Evolutionary conservation across 2,797 vertebrate genomes (phyloP).

Genomic region (Phalloptychus januarius): DNA sequence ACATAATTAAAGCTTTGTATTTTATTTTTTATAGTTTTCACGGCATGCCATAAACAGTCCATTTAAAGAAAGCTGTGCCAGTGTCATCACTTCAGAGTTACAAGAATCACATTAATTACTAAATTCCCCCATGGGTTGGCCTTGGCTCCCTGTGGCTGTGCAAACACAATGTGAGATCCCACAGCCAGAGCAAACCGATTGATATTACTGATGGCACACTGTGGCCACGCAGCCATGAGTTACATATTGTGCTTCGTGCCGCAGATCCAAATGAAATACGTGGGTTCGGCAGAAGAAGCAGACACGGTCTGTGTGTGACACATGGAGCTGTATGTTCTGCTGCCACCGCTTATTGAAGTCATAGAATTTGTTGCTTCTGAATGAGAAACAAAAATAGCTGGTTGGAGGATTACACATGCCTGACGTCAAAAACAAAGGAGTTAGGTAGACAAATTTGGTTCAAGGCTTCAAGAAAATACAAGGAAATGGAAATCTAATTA

Average conservation of each 20-base stretch:
- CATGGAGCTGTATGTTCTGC: background rate
- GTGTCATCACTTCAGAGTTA: too few species aligned
- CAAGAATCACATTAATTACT: slow-evolving; percentile 2
- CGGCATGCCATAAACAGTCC: too few species aligned
- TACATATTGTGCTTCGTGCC: background rate
- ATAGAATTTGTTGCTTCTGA: background rate
- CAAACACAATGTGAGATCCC: slow-evolving; percentile 3
- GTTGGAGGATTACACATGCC: background rate
- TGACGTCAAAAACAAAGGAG: slow-evolving; percentile 5
- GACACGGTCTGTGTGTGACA: background rate
- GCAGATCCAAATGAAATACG: slow-evolving; percentile 12
- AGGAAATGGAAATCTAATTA: slow-evolving; percentile 11
- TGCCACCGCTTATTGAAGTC: slow-evolving; percentile 6
- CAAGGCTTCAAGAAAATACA: background rate
- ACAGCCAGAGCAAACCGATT: slow-evolving; percentile 14
- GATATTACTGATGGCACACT: slow-evolving; percentile 21
- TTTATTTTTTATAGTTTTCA: too few species aligned
- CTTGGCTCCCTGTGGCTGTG: slow-evolving; percentile 12
- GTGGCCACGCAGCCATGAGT: slow-evolving; percentile 21
- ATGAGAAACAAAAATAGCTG: slow-evolving; percentile 1
- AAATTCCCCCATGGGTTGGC: slow-evolving; percentile 1
- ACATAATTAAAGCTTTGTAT: too few species aligned
- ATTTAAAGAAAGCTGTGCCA: too few species aligned
- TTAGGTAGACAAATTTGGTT: slow-evolving; percentile 6
- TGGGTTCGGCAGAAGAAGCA: slow-evolving; percentile 1